These are phyloP conservation scores for Sussaba pulchella DNA, from an alignment of 2,888 invertebrate species.

Conservation along the genomic window DNA sequence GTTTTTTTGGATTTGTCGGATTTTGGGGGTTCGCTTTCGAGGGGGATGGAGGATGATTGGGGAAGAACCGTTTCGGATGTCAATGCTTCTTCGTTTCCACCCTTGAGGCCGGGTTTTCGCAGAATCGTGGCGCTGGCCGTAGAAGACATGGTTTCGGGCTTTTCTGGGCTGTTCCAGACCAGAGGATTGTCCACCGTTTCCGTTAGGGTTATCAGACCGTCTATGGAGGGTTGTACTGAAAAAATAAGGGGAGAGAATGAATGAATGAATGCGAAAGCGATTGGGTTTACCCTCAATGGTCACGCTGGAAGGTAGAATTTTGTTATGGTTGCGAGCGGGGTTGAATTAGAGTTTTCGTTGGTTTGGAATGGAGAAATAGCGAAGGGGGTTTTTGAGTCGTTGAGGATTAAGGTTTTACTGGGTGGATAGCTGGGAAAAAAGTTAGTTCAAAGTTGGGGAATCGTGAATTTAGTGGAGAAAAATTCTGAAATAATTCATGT, in stretches of 20 bases:
- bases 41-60: background rate
- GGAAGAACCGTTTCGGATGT: background rate
- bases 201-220: slow-evolving; percentile 73
- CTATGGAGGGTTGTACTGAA: slow-evolving; percentile 73
- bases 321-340: too few species aligned
- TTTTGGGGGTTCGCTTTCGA: slow-evolving; percentile 27
- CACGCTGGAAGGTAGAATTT: too few species aligned
- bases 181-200: slow-evolving; percentile 65
- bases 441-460: too few species aligned
- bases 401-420: too few species aligned
- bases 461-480: too few species aligned
- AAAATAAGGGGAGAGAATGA: slow-evolving; percentile 9
- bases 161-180: background rate
- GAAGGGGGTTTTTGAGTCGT: too few species aligned
- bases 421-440: too few species aligned
- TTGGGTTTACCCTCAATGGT: too few species aligned
- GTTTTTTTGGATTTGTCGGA: slow-evolving; percentile 66
- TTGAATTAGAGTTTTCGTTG: too few species aligned
- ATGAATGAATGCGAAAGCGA: too few species aligned
- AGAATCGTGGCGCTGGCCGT: background rate
- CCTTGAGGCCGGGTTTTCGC: background rate
- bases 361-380: too few species aligned
- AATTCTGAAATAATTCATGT: too few species aligned
- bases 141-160: background rate
- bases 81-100: background rate